Conservation (phyloP, 2,797 vertebrate genomes). For the Sphaeramia orbicularis region DNA sequence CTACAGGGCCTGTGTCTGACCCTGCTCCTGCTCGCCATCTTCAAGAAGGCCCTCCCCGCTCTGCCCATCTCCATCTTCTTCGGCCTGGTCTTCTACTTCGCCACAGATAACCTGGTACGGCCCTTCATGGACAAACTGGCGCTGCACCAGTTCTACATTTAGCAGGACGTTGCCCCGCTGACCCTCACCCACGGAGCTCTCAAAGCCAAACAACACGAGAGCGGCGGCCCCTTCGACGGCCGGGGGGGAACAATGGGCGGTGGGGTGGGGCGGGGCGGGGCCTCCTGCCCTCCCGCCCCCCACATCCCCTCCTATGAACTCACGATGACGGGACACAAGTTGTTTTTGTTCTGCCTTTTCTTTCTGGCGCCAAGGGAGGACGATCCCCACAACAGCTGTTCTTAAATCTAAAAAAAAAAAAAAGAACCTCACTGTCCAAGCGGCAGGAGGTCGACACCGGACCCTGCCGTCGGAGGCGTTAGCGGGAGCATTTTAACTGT, state of each 20-base stretch:
- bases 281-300: constrained; percentile 24
- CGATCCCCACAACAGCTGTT: constrained; percentile 38
- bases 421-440: no score
- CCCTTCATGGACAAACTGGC: constrained; percentile 98
- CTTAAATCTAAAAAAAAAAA: no score
- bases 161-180: constrained; percentile 75
- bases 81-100: constrained; percentile 98
- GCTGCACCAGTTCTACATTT: constrained; percentile 98
- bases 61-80: constrained; percentile 99
- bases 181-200: constrained; percentile 54
- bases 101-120: constrained; percentile 97
- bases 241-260: constrained; percentile 50
- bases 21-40: constrained; percentile 97
- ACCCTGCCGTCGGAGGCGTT: constrained; percentile 6
- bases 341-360: constrained; percentile 60
- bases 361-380: constrained; percentile 33
- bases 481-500: constrained; percentile 29
- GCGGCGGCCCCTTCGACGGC: constrained; percentile 48
- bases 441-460: not conserved
- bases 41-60: constrained; percentile 98
- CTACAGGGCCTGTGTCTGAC: constrained; percentile 96
- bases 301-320: constrained; percentile 54
- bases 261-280: no score
- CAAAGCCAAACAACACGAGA: constrained; percentile 61
- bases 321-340: constrained; percentile 56